Base-by-base conservation (phyloP, 2,888 invertebrate genomes). In the Bhutanitis thaidina region DNA sequence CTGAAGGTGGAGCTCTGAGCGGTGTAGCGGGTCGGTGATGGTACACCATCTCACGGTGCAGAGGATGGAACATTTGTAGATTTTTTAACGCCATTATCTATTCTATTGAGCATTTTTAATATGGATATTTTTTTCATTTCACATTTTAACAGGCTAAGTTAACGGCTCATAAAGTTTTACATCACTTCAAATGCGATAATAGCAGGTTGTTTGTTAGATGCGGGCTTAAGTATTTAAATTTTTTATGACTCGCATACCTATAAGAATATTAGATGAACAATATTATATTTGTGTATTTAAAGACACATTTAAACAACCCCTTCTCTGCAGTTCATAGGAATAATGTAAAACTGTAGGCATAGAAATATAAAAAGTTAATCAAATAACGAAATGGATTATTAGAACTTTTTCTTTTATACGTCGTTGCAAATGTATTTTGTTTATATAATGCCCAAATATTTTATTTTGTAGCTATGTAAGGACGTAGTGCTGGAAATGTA, bases 21-120 rank as follows among this genome's bases (percentile, higher is more conserved):
- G 89, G 89, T 1, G 78, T 79, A 13, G 74, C 71, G 46, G 80
- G 81, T 1, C 80, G 66, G 44, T 77, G 80, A 50, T 75, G 75
- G 55, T 83, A 77, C 44, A 76, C 77, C 77, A 77, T 82, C 34
- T 81, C 80, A n/a, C 76, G 62, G 37, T 71, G 72, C 60, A 73
- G 61, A 4, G 86, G 82, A 47, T 75, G 79, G 46, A 85, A 80
- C 50, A 89, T 61, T 62, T 80, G 82, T 4, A 89, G 68, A 54
- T 86, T 88, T 64, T 84, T 87, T 57, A 90, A 49, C 52, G 88
- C 80, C 90, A 90, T 90, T 35, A 43, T 65, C 46, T 37, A n/a
- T 13, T 34, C 38, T 35, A 40, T 37, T n/a, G 37, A 46, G 46
- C 56, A 55, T 56, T 49, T 53, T 43, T 45, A 40, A 13, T 40